Evolutionary conservation across 2,797 vertebrate genomes (phyloP), one percentile per base, ranked within the genome.

Genomic region (Mionectes olivaceus): DNA sequence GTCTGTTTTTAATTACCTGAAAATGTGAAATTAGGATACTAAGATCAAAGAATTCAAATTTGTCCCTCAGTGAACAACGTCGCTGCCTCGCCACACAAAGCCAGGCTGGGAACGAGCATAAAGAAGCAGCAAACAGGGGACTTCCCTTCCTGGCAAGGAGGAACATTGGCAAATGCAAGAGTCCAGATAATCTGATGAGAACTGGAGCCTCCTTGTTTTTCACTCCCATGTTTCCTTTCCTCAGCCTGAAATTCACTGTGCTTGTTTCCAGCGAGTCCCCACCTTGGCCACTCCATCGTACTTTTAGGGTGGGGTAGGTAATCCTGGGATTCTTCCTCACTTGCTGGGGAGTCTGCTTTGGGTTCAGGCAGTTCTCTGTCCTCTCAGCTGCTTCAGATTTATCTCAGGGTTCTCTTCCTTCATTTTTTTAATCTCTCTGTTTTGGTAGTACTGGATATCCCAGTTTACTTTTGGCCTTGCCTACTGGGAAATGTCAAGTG

Each of bases 401-500:
- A 67, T 59, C 44, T 46, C 65, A 82, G 73, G 21, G 8, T 47
- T 80, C 87, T 78, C 24, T 8, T 50, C 44, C 3, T 17, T 35
- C 27, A 63, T 46, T 49, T 41, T 41, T 41, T 41, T 41, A 18
- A 55, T 41, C 23, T 24, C 18, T 78, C 43, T 91, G 19, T 59
- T 63, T 87, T 0, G 0, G 52, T 63, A 82, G 25, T 82, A 79
- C 77, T 88, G 85, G 67, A 55, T 79, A 90, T 28, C 63, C 80
- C 63, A 46, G 73, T 86, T 92, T 81, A 65, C 49, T 86, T 92
- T 83, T 88, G 89, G 79, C 86, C 79, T 94, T 89, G 69, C 80
- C 93, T 91, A 21, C 56, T 78, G 64, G 85, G 61, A 92, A 46
- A 90, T 93, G 88, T 94, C 94, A 97, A 88, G 71, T 77, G 60